phyloP scores from a whole-genome alignment of 2,797 vertebrate genomes.

The Euphonia xanthogaster region DNA sequence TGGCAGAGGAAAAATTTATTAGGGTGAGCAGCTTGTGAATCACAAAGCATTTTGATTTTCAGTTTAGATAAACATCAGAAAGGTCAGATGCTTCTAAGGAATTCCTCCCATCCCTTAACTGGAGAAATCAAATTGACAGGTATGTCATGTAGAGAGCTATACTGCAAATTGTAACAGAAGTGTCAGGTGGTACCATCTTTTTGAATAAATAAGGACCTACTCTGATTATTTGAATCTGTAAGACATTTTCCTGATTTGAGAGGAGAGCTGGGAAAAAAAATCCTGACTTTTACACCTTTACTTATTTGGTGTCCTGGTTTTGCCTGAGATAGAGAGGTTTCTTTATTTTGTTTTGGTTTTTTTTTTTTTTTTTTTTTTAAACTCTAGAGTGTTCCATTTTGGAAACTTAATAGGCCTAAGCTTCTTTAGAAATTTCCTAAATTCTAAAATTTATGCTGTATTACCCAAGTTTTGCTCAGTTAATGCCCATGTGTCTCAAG shows the following conservation, averaged over 20 bases:
- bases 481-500: not conserved
- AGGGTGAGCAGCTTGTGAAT: not conserved
- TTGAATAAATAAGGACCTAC: not conserved
- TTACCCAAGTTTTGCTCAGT: not conserved
- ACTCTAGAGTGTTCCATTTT: not conserved
- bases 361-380: rapidly evolving
- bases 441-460: not conserved
- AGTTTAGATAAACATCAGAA: not conserved
- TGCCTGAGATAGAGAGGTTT: not conserved
- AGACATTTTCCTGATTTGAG: not conserved
- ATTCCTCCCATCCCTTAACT: not conserved
- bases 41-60: not conserved
- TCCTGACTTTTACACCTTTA: not conserved
- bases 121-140: not conserved
- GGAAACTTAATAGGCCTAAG: not conserved
- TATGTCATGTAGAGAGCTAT: not conserved
- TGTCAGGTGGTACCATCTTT: not conserved
- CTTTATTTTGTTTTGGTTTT: not conserved
- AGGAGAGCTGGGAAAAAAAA: not conserved
- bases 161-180: not conserved
- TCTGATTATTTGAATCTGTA: not conserved
- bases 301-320: not conserved
- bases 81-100: not conserved
- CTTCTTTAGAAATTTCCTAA: not conserved
- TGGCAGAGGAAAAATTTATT: not conserved